These are phyloP conservation scores for Conus ventricosus DNA, from an alignment of 1,140 invertebrate genomes.

Conservation along the genomic window DNA sequence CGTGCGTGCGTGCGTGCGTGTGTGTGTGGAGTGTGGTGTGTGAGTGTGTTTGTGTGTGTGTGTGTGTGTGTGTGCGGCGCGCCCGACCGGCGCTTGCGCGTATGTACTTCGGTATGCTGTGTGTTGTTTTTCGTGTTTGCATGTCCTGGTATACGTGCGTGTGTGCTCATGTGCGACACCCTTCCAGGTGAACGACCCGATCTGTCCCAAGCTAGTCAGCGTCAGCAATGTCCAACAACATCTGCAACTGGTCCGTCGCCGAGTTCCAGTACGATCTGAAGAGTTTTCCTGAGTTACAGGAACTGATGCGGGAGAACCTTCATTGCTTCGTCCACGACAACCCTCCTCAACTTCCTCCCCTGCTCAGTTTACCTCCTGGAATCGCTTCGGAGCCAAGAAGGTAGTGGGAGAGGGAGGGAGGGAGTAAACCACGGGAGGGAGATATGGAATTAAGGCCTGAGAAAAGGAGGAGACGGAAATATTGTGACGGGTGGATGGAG, in stretches of 20 bases:
- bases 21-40: neutral
- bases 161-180: neutral
- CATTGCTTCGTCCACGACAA: constrained; percentile 16
- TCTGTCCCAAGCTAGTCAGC: neutral
- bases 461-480: neutral
- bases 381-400: constrained; percentile 41
- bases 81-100: too few relatives aligned
- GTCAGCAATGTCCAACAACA: constrained; percentile 89
- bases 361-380: constrained; percentile 44
- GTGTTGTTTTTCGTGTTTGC: neutral
- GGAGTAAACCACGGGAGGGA: neutral
- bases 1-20: neutral
- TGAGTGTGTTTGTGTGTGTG: too few relatives aligned
- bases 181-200: neutral
- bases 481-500: neutral
- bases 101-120: neutral
- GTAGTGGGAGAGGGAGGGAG: neutral
- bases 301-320: constrained; percentile 33
- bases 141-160: neutral
- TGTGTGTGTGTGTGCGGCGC: neutral
- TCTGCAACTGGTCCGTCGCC: constrained; percentile 92
- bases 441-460: too few relatives aligned
- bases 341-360: constrained; percentile 42
- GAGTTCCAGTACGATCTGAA: constrained; percentile 72
- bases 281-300: constrained; percentile 22